Evolutionary conservation across 1,140 invertebrate genomes (phyloP).

Genomic region (Sitodiplosis mosellana): DNA sequence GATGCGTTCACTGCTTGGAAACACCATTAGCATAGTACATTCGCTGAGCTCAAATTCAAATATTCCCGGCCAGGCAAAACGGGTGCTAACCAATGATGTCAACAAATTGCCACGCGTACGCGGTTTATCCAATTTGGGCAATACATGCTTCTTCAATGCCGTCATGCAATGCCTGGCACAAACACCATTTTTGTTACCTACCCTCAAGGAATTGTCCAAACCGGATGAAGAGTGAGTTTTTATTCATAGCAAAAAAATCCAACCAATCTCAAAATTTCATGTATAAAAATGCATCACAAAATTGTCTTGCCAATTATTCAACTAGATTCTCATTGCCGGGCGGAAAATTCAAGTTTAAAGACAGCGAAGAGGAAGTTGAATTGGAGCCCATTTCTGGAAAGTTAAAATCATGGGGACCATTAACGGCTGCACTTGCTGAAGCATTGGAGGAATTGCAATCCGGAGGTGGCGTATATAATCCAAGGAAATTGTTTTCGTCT

Average conservation of each 20-base stretch:
- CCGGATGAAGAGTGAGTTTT: conserved; percentile 35
- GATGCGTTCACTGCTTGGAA: neutral
- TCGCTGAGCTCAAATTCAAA: conserved; percentile 5
- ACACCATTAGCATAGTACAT: neutral
- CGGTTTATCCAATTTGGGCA: conserved; percentile 74
- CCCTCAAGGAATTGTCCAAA: conserved; percentile 47
- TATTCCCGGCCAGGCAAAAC: conserved; percentile 3
- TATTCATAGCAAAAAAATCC: neutral
- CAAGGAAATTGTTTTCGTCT: conserved; percentile 49
- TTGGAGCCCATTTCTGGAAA: conserved; percentile 44
- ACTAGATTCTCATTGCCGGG: conserved; percentile 43
- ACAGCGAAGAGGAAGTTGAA: conserved; percentile 26
- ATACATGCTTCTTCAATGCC: conserved; percentile 94
- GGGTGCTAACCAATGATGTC: neutral
- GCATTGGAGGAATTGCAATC: conserved; percentile 51
- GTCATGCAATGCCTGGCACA: conserved; percentile 82
- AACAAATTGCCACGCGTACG: conserved; percentile 29
- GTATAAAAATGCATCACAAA: too few species aligned
- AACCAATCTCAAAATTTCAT: neutral
- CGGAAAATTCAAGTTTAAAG: conserved; percentile 35
- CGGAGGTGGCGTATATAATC: conserved; percentile 42
- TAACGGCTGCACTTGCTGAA: conserved; percentile 45
- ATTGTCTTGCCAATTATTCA: too few species aligned
- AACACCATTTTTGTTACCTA: conserved; percentile 58
- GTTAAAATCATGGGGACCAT: conserved; percentile 45